Conservation (phyloP, 2,113 vertebrate genomes). For the Laterallus jamaicensis region DNA sequence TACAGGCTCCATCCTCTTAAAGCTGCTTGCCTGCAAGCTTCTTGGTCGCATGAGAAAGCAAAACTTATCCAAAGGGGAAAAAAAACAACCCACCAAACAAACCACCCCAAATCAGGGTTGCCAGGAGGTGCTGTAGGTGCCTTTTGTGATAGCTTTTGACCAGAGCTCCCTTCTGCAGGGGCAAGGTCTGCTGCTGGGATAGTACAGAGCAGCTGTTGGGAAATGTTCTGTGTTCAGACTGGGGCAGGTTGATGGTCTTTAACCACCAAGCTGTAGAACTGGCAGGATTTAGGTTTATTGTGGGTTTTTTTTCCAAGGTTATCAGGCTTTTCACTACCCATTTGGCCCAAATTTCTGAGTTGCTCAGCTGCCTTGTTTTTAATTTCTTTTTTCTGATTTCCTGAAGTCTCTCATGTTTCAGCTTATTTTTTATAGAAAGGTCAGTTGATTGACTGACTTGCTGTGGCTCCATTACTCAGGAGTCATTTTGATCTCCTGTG, state of each 20-base stretch:
- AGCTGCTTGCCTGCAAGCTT: not conserved
- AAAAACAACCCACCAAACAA: not conserved
- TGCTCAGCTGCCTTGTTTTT: not conserved
- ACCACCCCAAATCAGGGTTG: not conserved
- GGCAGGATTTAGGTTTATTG: not conserved
- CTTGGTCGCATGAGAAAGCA: rapidly evolving
- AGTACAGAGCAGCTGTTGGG: not conserved
- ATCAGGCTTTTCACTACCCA: not conserved
- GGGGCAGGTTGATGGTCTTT: not conserved
- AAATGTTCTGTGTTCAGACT: not conserved
- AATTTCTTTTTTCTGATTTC: not conserved
- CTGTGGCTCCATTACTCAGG: not conserved
- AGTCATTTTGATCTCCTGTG: not conserved
- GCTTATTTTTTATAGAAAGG: not conserved
- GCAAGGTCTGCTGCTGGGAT: not conserved
- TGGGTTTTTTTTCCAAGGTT: not conserved
- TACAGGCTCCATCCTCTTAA: not conserved
- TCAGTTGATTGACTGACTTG: not conserved
- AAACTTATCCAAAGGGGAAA: not conserved
- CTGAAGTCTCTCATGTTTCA: not conserved
- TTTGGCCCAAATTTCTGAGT: not conserved
- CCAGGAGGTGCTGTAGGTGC: not conserved
- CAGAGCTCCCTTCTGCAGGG: not conserved
- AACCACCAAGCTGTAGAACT: not conserved
- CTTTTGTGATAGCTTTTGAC: not conserved